Evolutionary conservation across 2,888 invertebrate genomes (phyloP).

Genomic region (Dryobotodes eremita): DNA sequence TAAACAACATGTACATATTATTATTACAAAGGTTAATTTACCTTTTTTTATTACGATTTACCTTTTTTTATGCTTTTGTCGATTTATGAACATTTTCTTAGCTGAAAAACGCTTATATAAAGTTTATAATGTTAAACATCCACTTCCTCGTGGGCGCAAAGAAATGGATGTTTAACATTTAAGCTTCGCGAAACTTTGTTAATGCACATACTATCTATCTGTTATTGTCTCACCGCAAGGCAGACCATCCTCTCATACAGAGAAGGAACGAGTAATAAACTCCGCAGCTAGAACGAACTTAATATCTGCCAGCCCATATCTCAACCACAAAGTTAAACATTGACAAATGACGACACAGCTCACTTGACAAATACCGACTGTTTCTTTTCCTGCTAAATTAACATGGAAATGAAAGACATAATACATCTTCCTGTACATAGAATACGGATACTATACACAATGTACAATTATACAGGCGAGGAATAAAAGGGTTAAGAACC

Average conservation of each 20-base stretch:
- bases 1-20: too few species aligned
- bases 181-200: background rate
- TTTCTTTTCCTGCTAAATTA: slow-evolving; percentile 37
- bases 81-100: background rate
- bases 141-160: too few species aligned
- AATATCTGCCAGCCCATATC: slow-evolving; percentile 20
- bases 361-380: slow-evolving; percentile 21
- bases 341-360: slow-evolving; percentile 35
- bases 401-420: background rate
- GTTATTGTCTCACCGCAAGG: background rate
- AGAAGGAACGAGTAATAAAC: slow-evolving; percentile 16
- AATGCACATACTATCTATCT: background rate
- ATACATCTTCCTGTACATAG: background rate
- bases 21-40: too few species aligned
- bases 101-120: background rate
- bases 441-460: background rate
- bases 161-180: too few species aligned
- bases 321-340: slow-evolving; percentile 35
- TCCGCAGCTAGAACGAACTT: background rate
- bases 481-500: background rate
- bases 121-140: background rate
- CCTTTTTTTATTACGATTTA: too few species aligned
- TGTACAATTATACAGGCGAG: background rate
- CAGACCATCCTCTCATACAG: background rate
- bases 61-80: too few species aligned